Percentiles rank a stretch among this genome's conserved stretches.
These are phyloP conservation scores for Myotis yumanensis DNA, from an alignment of 2,113 vertebrate species.

Conservation along the genomic window DNA sequence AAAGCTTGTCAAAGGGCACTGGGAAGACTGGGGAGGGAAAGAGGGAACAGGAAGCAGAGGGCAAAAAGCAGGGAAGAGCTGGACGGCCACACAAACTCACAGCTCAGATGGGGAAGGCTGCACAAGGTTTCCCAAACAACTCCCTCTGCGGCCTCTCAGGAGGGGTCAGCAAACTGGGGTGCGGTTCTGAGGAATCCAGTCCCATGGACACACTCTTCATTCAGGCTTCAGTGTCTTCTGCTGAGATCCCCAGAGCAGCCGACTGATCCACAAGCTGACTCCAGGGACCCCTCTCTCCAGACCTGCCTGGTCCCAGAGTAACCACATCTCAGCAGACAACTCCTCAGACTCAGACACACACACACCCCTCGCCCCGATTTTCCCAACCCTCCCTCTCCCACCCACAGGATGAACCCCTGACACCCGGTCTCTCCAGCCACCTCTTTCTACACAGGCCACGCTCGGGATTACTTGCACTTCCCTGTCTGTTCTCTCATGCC, in stretches of 20 bases:
- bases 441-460: neutral
- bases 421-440: neutral
- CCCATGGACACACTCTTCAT: neutral
- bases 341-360: neutral
- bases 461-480: neutral
- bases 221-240: neutral
- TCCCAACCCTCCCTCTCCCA: accelerated
- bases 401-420: neutral
- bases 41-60: too few species aligned
- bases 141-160: neutral
- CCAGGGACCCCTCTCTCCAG: neutral
- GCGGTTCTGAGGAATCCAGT: neutral
- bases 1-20: neutral
- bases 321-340: too few species aligned
- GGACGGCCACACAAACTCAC: neutral
- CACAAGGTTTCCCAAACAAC: neutral
- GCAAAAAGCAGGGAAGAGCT: neutral
- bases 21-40: neutral
- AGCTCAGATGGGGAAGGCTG: too few species aligned
- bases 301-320: neutral
- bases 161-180: neutral
- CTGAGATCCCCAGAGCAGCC: neutral
- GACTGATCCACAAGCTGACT: too few species aligned
- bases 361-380: too few species aligned
- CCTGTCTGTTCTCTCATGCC: neutral